Evolutionary conservation across 2,797 vertebrate genomes (phyloP), one percentile per base, ranked within the genome.

Genomic region (Melopsittacus undulatus): DNA sequence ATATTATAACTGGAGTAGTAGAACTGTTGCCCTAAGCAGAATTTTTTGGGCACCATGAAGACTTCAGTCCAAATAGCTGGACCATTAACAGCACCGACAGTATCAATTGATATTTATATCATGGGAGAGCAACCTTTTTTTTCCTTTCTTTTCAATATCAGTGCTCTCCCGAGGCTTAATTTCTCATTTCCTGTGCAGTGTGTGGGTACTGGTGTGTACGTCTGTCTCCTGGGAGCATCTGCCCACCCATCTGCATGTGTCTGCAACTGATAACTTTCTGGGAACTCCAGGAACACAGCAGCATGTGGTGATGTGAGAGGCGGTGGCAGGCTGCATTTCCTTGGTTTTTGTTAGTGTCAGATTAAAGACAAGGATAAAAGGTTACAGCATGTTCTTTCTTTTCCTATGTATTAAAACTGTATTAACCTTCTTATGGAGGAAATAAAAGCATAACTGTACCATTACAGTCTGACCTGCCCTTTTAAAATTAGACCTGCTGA

Each of bases 331-430:
- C 32, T 94, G n/a, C 32, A 20, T 81, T 80, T 92, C 76, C 56
- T 90, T 2, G 0, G 1, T 56, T 96, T 96, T 48, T 83, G 69
- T 90, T 94, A 92, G 67, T 92, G 91, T 94, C 90, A 87, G 64
- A 93, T 92, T 94, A 91, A 96, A 94, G 83, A 81, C 76, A 97
- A 97, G 89, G 90, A 87, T 95, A 93, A 97, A 97, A 95, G 92
- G 93, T 95, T 97, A 92, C 54, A 78, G 42, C 42, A 24, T 96
- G 94, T 91, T 95, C 83, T 95, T 94, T 92, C 70, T 84, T 91
- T 91, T 82, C 87, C 63, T 92, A 54, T 78, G 85, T 89, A 87
- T 91, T 85, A 91, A 92, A 93, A 91, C 67, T 74, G 38, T 93
- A 83, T 95, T 95, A 95, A 94, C 73, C 66, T 95, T 84, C 86